Evolutionary conservation across 2,797 vertebrate genomes (phyloP), one percentile per base, ranked within the genome.

Genomic region (Periparus ater): DNA sequence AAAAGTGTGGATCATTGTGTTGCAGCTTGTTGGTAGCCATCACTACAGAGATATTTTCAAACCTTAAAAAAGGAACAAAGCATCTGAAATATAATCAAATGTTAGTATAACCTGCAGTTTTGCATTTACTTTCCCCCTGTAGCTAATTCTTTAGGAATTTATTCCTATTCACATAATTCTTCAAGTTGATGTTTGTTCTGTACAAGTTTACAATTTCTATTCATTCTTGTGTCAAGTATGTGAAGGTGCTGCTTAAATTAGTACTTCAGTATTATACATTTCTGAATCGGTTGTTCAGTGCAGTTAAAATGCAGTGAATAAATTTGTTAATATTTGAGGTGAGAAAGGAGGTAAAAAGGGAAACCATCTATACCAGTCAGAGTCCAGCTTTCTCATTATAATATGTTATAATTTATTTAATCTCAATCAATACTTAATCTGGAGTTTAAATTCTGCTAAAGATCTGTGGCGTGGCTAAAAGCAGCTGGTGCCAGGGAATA

Each of bases 381-480:
- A 94, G 79, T 61, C 74, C 72, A 81, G 67, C 87, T 95, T 94
- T 84, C 80, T 85, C 53, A n/a, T 50, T 86, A 78, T 88, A 93
- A 93, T 61, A 44, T 91, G 96, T 96, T 96, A 94, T 95, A 93
- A 97, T 97, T 96, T 96, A 96, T 96, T 96, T 96, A 96, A 96
- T 93, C 85, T 88, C 92, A 96, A 90, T 93, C 94, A 97, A 89
- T 93, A 97, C 94, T 97, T 97, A 97, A 89, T 91, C 91, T 95
- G 94, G 95, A 97, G 73, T 87, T 97, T 91, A 97, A 96, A 96
- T 97, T 96, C 95, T 91, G 68, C 96, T 96, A 95, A 96, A 96
- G 91, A 97, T 95, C 96, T 95, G 94, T 66, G 81, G 87, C 89
- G 88, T 87, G 92, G 95, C 95, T 93, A 94, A 97, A 94, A 96